Percentiles rank a stretch among this genome's conserved stretches.
phyloP scores from a whole-genome alignment of 1,140 invertebrate species.

The Dendroctonus ponderosae region DNA sequence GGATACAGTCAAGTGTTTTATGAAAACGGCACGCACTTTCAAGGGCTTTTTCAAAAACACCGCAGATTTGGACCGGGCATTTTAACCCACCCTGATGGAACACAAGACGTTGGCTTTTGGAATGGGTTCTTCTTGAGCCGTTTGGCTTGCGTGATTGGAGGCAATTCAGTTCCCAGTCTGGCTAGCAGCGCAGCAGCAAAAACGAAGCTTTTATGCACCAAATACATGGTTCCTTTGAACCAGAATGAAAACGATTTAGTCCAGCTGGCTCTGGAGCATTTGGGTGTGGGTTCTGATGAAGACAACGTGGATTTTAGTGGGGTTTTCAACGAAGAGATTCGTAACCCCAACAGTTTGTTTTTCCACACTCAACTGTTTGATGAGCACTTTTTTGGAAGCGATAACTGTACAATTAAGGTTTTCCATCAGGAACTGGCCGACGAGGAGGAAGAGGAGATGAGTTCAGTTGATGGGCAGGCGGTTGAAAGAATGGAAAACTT shows the following conservation, averaged over 20 bases:
- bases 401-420: conserved; percentile 40
- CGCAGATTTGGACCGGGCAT: conserved; percentile 55
- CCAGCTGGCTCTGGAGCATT: conserved; percentile 27
- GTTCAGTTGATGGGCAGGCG: not conserved
- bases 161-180: conserved; percentile 34
- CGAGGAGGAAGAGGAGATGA: not conserved
- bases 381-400: conserved; percentile 27
- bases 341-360: conserved; percentile 41
- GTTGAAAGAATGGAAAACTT: conserved; percentile 1
- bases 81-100: conserved; percentile 48
- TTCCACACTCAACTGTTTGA: conserved; percentile 41
- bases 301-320: conserved; percentile 23
- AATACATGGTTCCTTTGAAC: conserved; percentile 37
- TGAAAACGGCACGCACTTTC: conserved; percentile 49
- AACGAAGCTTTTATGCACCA: conserved; percentile 38
- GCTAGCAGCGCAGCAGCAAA: conserved; percentile 31
- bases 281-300: conserved; percentile 28
- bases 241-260: conserved; percentile 21
- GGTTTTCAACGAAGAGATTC: conserved; percentile 38
- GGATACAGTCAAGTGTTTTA: conserved; percentile 55
- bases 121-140: conserved; percentile 49
- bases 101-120: conserved; percentile 56
- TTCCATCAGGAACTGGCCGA: not conserved
- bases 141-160: conserved; percentile 37
- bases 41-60: conserved; percentile 53